A percentile compares a stretch with the other conserved stretches of the same genome.
Evolutionary conservation across 1,140 invertebrate species (phyloP).

Genomic region (Caenorhabditis tropicalis): DNA sequence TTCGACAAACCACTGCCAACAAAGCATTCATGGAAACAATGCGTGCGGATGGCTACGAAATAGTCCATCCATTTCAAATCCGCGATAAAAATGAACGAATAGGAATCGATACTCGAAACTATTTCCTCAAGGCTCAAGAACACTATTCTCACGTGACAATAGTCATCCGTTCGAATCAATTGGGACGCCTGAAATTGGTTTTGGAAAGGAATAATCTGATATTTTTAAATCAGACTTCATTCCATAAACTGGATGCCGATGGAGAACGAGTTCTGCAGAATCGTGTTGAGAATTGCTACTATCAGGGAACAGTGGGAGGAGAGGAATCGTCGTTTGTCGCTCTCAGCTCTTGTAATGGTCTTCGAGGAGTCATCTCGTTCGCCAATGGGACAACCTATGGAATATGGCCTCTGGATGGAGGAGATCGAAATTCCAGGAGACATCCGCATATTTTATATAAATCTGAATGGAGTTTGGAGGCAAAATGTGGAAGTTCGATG

Average conservation of each 20-base stretch:
- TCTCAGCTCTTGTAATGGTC: constrained; percentile 71
- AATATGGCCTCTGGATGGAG: constrained; percentile 71
- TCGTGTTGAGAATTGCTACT: constrained; percentile 70
- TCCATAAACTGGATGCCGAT: constrained; percentile 61
- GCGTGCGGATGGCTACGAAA: constrained; percentile 68
- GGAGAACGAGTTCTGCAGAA: constrained; percentile 59
- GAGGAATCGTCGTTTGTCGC: constrained; percentile 66
- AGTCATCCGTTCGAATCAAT: constrained; percentile 60
- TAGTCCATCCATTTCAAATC: constrained; percentile 72
- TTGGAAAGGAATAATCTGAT: constrained; percentile 67
- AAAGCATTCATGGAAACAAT: constrained; percentile 69
- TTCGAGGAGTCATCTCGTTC: constrained; percentile 68
- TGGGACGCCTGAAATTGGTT: constrained; percentile 64
- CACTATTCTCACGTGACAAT: constrained; percentile 69
- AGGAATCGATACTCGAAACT: constrained; percentile 70
- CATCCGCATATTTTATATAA: constrained; percentile 69
- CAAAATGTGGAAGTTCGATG: constrained; percentile 61
- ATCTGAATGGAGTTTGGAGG: constrained; percentile 63
- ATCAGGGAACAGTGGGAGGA: constrained; percentile 70
- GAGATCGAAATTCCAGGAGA: constrained; percentile 62
- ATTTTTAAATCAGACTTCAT: constrained; percentile 63
- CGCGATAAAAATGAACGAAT: constrained; percentile 71
- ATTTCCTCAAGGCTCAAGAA: constrained; percentile 68
- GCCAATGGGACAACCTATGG: constrained; percentile 69
- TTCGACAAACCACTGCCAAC: constrained; percentile 66